Percentiles rank a stretch among this genome's conserved stretches.
Conservation (phyloP, 2,113 vertebrate genomes). For the Lepus timidus region DNA sequence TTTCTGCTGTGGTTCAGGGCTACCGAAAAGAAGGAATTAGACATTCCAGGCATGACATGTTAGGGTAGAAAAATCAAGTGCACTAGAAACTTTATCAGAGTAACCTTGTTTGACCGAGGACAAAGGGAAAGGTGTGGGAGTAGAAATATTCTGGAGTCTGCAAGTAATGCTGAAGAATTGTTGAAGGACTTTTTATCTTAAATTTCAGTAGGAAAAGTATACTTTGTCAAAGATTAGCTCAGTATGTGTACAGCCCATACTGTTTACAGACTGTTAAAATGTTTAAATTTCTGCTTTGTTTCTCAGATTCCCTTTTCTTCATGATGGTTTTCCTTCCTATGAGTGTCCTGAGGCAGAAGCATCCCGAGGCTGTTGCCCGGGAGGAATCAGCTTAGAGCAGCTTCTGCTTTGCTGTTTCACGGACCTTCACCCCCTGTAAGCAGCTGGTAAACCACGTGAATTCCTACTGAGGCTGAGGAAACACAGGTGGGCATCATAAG, state of each 20-base stretch:
- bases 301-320: background rate
- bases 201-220: background rate
- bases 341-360: background rate
- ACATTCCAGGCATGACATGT: background rate
- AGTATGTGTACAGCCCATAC: background rate
- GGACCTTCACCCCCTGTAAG: background rate
- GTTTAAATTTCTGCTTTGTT: background rate
- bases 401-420: background rate
- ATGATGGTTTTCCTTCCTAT: background rate
- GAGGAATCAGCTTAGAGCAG: background rate
- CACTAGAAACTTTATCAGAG: background rate
- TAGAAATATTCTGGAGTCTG: background rate
- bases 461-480: background rate
- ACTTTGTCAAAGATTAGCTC: background rate
- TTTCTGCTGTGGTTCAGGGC: background rate
- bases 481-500: background rate
- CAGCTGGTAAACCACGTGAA: background rate
- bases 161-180: background rate
- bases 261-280: background rate
- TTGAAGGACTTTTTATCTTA: background rate
- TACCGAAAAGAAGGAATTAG: background rate
- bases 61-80: background rate
- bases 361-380: background rate
- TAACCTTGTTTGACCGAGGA: background rate
- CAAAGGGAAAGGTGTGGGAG: rapidly evolving